phyloP scores from a whole-genome alignment of 1,140 invertebrate species.

The Trinorchestia longiramus region DNA sequence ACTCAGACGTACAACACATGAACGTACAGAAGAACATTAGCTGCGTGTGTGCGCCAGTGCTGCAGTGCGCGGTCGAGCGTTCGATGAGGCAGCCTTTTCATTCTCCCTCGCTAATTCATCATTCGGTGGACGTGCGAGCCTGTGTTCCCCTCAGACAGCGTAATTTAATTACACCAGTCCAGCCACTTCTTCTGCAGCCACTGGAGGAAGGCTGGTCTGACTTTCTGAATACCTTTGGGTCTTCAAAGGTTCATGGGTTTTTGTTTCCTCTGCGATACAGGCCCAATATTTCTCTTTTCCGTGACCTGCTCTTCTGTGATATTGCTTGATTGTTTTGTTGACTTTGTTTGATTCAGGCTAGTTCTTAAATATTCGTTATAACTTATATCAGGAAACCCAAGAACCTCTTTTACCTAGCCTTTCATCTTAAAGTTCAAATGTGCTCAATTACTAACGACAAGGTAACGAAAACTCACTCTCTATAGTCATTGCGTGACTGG shows the following conservation, averaged over 20 bases:
- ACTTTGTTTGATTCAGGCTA: background rate
- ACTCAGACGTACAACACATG: too few relatives aligned
- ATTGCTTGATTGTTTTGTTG: background rate
- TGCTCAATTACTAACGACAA: too few relatives aligned
- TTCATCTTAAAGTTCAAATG: background rate
- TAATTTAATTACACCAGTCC: background rate
- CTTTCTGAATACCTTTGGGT: background rate
- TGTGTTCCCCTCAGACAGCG: background rate
- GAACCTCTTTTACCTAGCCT: background rate
- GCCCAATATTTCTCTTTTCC: background rate
- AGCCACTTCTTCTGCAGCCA: background rate
- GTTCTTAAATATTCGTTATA: background rate
- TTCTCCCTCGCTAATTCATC: conserved; percentile 4
- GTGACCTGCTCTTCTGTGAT: background rate
- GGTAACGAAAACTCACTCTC: background rate
- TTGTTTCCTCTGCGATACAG: background rate
- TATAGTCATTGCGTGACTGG: background rate
- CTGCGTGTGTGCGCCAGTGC: background rate
- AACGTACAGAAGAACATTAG: too few relatives aligned
- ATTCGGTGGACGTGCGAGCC: conserved; percentile 28
- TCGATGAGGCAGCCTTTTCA: background rate
- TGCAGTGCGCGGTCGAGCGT: background rate
- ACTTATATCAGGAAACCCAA: background rate
- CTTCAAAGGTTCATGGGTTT: background rate
- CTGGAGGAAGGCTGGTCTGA: background rate